Base-by-base conservation (phyloP, 2,113 vertebrate species). In the Trichomycterus rosablanca region DNA sequence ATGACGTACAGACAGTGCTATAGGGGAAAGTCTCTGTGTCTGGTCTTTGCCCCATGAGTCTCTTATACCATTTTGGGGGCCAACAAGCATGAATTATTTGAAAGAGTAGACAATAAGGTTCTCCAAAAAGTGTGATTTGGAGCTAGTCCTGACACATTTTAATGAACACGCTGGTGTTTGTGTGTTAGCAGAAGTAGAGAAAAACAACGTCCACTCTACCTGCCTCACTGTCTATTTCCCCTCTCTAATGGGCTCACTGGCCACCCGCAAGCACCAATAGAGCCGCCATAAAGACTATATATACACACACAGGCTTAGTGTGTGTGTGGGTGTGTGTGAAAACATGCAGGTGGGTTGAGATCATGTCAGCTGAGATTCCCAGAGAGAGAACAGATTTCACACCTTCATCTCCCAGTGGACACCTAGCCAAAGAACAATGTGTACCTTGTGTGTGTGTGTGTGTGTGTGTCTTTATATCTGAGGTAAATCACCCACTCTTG, bases 401-500 rank as follows among this genome's bases (percentile, higher is more conserved):
- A 54, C 34, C 51, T 24, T 56, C 53, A 40, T 40, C 53, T 56
- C 34, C 53, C 53, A 2, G n/a, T 40, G 53, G 35, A 20, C 53
- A 16, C 53, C 50, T 52, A 28, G 28, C 50, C 32, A 11, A 34
- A 18, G 16, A 52, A 20, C n/a, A 34, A 12, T n/a, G 32, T 42
- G 62, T 56, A 20, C n/a, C n/a, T n/a, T 56, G 42, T 56, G 62
- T 56, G 18, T 39, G 54, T 32, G 32, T 20, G 2, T 32, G 32
- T 14, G 28, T 28, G 42, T 39, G 44, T 30, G 23, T 4, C 7
- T 32, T 62, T 51, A 46, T 46, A 44, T 45, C 42, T 20, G n/a
- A 46, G 32, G 24, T 35, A 52, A 45, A 18, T 10, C 8, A 46
- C 53, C 28, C 57, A 34, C 26, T 34, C 22, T 46, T 72, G 52